These are phyloP conservation scores for Calvadosia cruxmelitensis DNA, from an alignment of 30 jellyfish, hydroid and myxozoan species.

Conservation along the genomic window DNA sequence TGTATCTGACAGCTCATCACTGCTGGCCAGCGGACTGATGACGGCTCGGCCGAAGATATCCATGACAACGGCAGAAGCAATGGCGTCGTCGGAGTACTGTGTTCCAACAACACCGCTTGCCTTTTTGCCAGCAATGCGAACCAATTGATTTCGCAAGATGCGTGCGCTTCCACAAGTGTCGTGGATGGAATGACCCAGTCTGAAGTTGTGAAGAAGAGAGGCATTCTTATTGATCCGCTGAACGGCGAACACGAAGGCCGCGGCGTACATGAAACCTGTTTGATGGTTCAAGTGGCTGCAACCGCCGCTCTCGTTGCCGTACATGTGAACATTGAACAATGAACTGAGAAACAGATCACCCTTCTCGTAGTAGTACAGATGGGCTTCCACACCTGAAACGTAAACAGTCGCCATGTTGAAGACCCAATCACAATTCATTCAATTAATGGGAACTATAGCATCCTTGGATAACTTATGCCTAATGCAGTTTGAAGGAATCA, in stretches of 20 bases:
- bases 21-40: slow-evolving; percentile 46
- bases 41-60: slow-evolving; percentile 37
- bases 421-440: too few relatives aligned
- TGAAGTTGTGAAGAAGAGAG: slow-evolving; percentile 19
- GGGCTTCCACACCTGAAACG: not conserved
- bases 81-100: slow-evolving; percentile 56
- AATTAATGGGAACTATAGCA: too few relatives aligned
- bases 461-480: too few relatives aligned
- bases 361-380: not conserved
- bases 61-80: slow-evolving; percentile 31
- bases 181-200: slow-evolving; percentile 23
- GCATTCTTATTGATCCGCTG: slow-evolving; percentile 29
- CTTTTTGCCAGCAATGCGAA: not conserved
- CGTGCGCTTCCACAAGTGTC: slow-evolving; percentile 56
- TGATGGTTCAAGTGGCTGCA: slow-evolving; percentile 50
- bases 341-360: slow-evolving; percentile 33
- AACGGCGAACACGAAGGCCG: slow-evolving; percentile 65
- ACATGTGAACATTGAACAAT: slow-evolving; percentile 27
- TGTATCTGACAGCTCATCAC: slow-evolving; percentile 48
- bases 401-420: too few relatives aligned
- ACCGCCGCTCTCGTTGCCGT: slow-evolving; percentile 13
- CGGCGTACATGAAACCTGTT: slow-evolving; percentile 59
- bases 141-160: slow-evolving; percentile 17
- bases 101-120: slow-evolving; percentile 56
- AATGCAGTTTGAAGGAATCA: too few relatives aligned